phyloP scores from a whole-genome alignment of 2,888 invertebrate genomes.

The Sclerodermus sp. region DNA sequence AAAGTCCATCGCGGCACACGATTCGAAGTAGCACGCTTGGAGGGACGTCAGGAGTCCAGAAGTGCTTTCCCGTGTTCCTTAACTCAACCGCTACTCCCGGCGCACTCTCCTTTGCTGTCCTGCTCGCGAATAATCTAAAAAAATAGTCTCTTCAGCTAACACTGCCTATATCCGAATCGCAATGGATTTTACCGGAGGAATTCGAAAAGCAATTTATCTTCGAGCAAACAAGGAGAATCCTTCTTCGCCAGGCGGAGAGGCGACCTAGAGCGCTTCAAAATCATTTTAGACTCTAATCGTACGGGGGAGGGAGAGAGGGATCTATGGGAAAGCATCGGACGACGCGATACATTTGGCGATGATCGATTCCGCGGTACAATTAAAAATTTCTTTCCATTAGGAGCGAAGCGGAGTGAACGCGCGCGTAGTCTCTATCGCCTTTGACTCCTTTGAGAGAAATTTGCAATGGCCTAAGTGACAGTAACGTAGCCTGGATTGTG shows the following conservation, averaged over 20 bases:
- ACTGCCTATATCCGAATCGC: too few relatives aligned
- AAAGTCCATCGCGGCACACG: constrained; percentile 26
- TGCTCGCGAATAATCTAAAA: constrained; percentile 40
- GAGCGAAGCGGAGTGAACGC: too few relatives aligned
- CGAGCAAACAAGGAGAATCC: too few relatives aligned
- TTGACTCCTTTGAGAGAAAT: constrained; percentile 14
- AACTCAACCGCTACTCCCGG: constrained; percentile 39
- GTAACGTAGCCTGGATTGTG: constrained; percentile 29
- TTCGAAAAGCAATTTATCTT: background rate
- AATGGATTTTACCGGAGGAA: background rate
- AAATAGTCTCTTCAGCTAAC: constrained; percentile 22
- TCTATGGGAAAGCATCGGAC: too few relatives aligned
- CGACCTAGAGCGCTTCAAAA: too few relatives aligned
- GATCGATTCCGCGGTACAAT: too few relatives aligned
- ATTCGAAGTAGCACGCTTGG: constrained; percentile 18
- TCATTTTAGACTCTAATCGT: too few relatives aligned
- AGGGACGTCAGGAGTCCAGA: constrained; percentile 48
- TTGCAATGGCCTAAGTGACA: constrained; percentile 31
- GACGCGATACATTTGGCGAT: too few relatives aligned
- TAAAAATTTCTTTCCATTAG: too few relatives aligned
- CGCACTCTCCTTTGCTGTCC: constrained; percentile 19
- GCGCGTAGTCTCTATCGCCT: too few relatives aligned
- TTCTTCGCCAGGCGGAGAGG: too few relatives aligned
- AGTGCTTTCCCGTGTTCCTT: constrained; percentile 58
- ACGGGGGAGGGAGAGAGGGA: too few relatives aligned